A percentile compares a stretch with the other conserved stretches of the same genome.
Evolutionary conservation across 2,888 invertebrate species (phyloP).

Genomic region (Myopa tessellatipennis): DNA sequence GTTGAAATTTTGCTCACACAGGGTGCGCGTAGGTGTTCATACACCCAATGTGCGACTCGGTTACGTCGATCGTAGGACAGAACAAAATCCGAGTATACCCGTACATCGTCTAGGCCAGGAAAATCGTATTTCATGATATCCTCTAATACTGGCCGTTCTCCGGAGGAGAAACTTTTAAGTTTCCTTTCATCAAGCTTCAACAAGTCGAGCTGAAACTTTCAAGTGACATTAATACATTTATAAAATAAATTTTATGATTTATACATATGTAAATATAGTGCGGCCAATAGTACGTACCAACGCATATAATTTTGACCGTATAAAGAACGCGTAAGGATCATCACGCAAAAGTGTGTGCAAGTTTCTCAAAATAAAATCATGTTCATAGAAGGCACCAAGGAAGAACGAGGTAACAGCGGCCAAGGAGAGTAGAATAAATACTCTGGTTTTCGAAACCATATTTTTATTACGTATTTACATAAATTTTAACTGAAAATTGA

Average conservation of each 20-base stretch:
- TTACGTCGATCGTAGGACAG: slow-evolving; percentile 91
- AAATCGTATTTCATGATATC: slow-evolving; percentile 95
- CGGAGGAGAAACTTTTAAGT: neutral
- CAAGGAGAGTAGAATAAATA: slow-evolving; percentile 44
- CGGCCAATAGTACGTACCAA: slow-evolving; percentile 47
- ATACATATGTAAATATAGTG: neutral
- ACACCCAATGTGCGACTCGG: slow-evolving; percentile 93
- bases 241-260: neutral
- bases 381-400: slow-evolving; percentile 57
- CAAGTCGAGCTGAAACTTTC: neutral
- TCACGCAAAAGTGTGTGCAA: slow-evolving; percentile 49
- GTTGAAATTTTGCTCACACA: slow-evolving; percentile 73
- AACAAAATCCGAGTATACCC: slow-evolving; percentile 89
- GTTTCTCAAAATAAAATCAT: slow-evolving; percentile 52
- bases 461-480: neutral
- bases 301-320: slow-evolving; percentile 52
- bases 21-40: slow-evolving; percentile 88
- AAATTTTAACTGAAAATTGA: neutral
- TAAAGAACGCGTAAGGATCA: slow-evolving; percentile 57
- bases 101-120: slow-evolving; percentile 86
- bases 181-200: neutral
- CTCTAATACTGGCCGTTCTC: slow-evolving; percentile 63
- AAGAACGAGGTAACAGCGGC: slow-evolving; percentile 57
- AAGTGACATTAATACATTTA: neutral
- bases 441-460: slow-evolving; percentile 17